phyloP scores from a whole-genome alignment of 2,113 vertebrate genomes.

The Callaeas wilsoni region DNA sequence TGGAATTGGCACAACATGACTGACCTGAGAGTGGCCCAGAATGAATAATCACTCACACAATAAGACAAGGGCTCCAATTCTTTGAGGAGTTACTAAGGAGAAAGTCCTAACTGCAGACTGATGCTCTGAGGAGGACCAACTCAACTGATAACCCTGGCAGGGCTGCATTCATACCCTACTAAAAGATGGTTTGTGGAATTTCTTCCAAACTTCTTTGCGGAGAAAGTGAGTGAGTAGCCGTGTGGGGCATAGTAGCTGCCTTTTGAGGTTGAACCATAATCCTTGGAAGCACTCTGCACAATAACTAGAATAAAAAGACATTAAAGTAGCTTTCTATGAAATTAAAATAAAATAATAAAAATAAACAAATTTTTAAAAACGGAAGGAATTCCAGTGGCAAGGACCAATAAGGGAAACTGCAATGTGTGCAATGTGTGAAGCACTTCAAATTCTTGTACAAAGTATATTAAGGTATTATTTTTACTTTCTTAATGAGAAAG shows the following conservation, averaged over 20 bases:
- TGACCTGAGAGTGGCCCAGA: not conserved
- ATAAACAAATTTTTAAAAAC: not conserved
- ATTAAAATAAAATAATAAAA: not conserved
- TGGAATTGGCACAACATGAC: not conserved
- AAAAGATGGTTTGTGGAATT: not conserved
- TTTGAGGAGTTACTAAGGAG: not conserved
- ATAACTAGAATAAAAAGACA: not conserved
- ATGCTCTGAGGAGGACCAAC: not conserved
- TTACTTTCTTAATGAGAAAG: not conserved
- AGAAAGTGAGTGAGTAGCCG: not conserved
- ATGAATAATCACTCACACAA: not conserved
- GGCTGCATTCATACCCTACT: not conserved
- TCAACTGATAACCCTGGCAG: not conserved
- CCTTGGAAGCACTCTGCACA: not conserved
- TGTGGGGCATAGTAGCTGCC: fast-evolving
- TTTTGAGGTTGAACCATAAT: not conserved
- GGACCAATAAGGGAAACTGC: not conserved
- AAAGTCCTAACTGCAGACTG: not conserved
- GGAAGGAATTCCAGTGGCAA: not conserved
- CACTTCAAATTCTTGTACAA: not conserved
- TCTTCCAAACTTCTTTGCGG: not conserved
- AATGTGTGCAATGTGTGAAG: not conserved
- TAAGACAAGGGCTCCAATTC: not conserved
- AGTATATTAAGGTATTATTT: not conserved
- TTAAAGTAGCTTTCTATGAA: not conserved